A percentile compares a stretch with the other conserved stretches of the same genome.
These are phyloP conservation scores for Strongylocentrotus purpuratus DNA, from an alignment of 35 echinoderm and acorn worm species.

Conservation along the genomic window DNA sequence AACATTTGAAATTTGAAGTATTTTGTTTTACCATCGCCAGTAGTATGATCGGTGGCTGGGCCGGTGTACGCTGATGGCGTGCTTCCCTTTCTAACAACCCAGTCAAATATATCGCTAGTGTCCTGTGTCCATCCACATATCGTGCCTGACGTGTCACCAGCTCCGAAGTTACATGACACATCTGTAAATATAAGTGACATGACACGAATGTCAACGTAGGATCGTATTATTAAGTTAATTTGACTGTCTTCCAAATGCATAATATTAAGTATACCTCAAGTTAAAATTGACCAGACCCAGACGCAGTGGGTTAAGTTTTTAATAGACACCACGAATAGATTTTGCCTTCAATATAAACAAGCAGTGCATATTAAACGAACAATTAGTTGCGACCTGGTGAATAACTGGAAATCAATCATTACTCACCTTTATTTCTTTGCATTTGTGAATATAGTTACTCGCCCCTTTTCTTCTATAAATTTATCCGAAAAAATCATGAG, in stretches of 20 bases:
- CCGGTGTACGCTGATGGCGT: slow-evolving; percentile 64
- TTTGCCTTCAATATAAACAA: background rate
- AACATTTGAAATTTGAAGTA: no score
- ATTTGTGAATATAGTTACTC: no score
- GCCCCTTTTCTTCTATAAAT: no score
- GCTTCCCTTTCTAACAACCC: slow-evolving; percentile 47
- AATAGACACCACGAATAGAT: background rate
- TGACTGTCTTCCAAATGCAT: no score
- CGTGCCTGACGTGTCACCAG: slow-evolving; percentile 15
- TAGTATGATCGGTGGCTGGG: slow-evolving; percentile 78
- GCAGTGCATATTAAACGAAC: no score
- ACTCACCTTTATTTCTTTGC: no score
- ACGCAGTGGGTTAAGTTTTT: no score
- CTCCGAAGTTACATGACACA: slow-evolving; percentile 81
- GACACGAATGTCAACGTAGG: background rate
- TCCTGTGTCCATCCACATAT: slow-evolving; percentile 83
- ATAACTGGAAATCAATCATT: no score
- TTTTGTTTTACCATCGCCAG: slow-evolving; percentile 35
- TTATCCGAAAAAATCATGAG: no score
- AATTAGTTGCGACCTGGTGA: no score
- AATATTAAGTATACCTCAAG: no score
- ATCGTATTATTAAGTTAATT: background rate
- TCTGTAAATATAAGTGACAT: slow-evolving; percentile 42
- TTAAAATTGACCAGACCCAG: no score
- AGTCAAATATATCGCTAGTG: slow-evolving; percentile 68